Conservation (phyloP, 2,797 vertebrate species). For the Telmatherina bonti region DNA sequence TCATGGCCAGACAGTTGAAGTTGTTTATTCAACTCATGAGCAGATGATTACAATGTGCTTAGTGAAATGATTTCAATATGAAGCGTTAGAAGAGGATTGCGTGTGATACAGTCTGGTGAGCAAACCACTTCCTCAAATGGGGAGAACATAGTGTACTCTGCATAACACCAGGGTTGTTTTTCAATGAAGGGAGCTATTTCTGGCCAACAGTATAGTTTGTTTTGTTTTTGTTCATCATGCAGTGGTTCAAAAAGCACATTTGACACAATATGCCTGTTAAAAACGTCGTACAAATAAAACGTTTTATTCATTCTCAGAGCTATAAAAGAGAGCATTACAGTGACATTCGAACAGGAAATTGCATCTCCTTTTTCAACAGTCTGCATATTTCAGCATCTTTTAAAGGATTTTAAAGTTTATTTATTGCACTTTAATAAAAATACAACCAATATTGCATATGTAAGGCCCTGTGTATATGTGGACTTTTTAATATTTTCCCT, state of each 20-base stretch:
- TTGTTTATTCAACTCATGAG: conserved; percentile 27
- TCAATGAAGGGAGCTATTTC: conserved; percentile 41
- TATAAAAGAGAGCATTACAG: background rate
- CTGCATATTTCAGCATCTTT: background rate
- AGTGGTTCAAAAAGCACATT: rapidly evolving
- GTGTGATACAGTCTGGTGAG: conserved; percentile 66
- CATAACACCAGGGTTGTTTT: conserved; percentile 52
- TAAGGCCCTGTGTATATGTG: background rate
- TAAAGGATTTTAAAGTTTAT: background rate
- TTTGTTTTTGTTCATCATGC: conserved; percentile 28
- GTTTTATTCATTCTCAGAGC: background rate
- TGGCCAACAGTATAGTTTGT: conserved; percentile 15
- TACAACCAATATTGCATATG: background rate
- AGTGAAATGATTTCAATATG: conserved; percentile 46
- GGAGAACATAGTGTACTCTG: conserved; percentile 75
- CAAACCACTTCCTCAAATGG: conserved; percentile 80
- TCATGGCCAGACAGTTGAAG: conserved; percentile 8
- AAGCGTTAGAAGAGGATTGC: conserved; percentile 13
- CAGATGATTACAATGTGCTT: conserved; percentile 24
- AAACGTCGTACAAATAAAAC: background rate
- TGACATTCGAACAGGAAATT: background rate
- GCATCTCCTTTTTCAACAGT: background rate
- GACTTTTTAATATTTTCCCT: too few relatives aligned
- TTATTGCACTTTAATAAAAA: background rate
- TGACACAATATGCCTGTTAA: background rate